Base-by-base conservation (phyloP, 2,888 invertebrate genomes). In the Lathronympha strigana region DNA sequence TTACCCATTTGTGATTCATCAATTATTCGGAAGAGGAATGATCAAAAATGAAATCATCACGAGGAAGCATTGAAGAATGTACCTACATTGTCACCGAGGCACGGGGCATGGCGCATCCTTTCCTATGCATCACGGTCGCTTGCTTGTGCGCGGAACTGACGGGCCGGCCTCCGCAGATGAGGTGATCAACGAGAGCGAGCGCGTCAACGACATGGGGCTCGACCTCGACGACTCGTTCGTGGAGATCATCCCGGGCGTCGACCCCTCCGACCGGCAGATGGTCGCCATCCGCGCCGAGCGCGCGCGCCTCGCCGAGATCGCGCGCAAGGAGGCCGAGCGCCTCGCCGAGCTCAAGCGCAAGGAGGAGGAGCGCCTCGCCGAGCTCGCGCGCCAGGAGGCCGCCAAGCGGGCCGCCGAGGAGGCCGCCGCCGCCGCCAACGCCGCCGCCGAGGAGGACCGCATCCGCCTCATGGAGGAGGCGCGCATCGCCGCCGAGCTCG, bases 181-280 rank as follows among this genome's bases (percentile, higher is more conserved):
- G 85, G 94, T 96, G 93, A 96, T 97, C 92, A 93, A 92, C 83
- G 96, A 96, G 91, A 98, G 96, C 93, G 97, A 98, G 94, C 95
- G 95, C 91, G 98, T 95, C 95, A 97, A 97, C 93, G 94, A 95
- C 87, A 96, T 98, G 92, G 97, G 96, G 79, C 96, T 98, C 88
- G 98, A 97, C 93, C 94, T 98, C 94, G 98, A 98, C 93, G 94
- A 95, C 87, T 97, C 98, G 76, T 98, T 98, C 94, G 95, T 97
- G 82, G 98, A 98, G 88, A 92, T 95, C 77, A 93, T 94, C 86
- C 93, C 93, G 63, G 94, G 93, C 76, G 93, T 94, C 72, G 90
- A 92, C 76, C 90, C 92, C 75, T 90, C 79, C 69, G 70, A 70
- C 67, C 82, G 81, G 61, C 91, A 91, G 81, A 36, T 78, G 62